A percentile compares a stretch with the other conserved stretches of the same genome.
Evolutionary conservation across 2,797 vertebrate genomes (phyloP).

Genomic region (Propithecus perrieri): DNA sequence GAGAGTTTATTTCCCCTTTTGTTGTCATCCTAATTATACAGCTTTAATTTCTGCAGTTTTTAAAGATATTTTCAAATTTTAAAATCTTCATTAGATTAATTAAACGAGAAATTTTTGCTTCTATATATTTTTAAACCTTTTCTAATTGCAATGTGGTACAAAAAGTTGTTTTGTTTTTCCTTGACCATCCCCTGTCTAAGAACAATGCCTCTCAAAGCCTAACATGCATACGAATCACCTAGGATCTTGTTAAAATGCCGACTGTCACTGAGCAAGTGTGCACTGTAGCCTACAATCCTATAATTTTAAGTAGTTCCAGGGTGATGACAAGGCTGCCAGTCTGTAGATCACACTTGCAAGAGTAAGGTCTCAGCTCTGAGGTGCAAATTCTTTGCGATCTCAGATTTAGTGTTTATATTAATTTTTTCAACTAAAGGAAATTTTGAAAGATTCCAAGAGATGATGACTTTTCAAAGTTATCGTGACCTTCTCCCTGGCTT

Average conservation of each 20-base stretch:
- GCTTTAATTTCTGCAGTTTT: slow-evolving; percentile 25
- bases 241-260: not conserved
- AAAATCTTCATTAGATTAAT: not conserved
- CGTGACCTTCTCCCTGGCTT: not conserved
- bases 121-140: not conserved
- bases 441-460: not conserved
- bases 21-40: not conserved
- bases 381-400: not conserved
- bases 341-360: not conserved
- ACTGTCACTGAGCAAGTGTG: not conserved
- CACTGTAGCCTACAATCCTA: not conserved
- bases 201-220: not conserved
- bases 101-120: not conserved
- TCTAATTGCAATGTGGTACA: not conserved
- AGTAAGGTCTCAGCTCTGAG: not conserved
- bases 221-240: not conserved
- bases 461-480: not conserved
- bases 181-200: not conserved
- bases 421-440: not conserved
- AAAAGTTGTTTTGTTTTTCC: not conserved
- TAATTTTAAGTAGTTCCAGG: not conserved
- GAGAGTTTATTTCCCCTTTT: not conserved
- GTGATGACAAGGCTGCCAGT: not conserved
- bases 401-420: not conserved
- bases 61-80: slow-evolving; percentile 7